phyloP scores from a whole-genome alignment of 2,888 invertebrate genomes.

The Lasioglossum leucozonium region DNA sequence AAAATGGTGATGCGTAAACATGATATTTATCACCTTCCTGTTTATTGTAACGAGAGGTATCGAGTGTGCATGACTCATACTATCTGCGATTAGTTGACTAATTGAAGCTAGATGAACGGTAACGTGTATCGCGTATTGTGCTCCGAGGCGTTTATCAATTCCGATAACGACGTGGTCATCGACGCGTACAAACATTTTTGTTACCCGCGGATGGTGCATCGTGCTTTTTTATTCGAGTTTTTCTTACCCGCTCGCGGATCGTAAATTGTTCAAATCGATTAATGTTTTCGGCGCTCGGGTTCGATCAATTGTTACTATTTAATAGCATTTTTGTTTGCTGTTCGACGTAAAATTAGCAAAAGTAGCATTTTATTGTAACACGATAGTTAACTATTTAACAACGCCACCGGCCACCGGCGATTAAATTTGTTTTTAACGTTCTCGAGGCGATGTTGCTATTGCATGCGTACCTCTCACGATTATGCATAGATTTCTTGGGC shows the following conservation, averaged over 20 bases:
- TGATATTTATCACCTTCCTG: background rate
- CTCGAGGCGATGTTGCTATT: slow-evolving; percentile 29
- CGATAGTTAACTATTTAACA: background rate
- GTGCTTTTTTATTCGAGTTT: too few relatives aligned
- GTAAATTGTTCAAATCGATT: too few relatives aligned
- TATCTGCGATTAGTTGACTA: background rate
- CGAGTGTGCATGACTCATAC: background rate
- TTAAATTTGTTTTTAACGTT: background rate
- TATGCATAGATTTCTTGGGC: slow-evolving; percentile 40
- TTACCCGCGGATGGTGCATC: background rate
- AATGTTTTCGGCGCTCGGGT: too few relatives aligned
- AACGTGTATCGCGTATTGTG: background rate
- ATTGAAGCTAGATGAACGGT: background rate
- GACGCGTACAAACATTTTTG: background rate
- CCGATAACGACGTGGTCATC: background rate
- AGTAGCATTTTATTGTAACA: background rate
- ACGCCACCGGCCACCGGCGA: background rate
- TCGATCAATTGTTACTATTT: too few relatives aligned
- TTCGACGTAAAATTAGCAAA: too few relatives aligned
- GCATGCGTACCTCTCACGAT: slow-evolving; percentile 14
- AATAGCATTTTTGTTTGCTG: too few relatives aligned
- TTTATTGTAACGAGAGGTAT: background rate
- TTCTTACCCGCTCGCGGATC: too few relatives aligned
- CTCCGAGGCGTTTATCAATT: background rate
- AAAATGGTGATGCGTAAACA: background rate